A percentile compares a stretch with the other conserved stretches of the same genome.
Conservation (phyloP, 2,113 vertebrate species). For the Psammodynastes pulverulentus region DNA sequence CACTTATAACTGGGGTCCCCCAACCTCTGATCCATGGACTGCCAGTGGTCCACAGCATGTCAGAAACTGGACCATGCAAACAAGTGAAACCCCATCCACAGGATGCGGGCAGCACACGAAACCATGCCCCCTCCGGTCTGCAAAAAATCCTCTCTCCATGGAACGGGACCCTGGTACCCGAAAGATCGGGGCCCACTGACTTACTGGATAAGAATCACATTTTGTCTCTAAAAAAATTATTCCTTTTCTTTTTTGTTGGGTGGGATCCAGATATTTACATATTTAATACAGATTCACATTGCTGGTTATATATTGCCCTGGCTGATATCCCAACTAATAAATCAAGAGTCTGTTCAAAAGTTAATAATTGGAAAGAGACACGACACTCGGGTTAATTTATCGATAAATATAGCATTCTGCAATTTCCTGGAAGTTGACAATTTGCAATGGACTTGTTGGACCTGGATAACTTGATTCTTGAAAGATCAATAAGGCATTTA, state of each 20-base stretch:
- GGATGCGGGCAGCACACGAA: too few relatives aligned
- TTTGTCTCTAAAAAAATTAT: background rate
- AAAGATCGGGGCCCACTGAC: background rate
- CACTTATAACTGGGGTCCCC: too few relatives aligned
- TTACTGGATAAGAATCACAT: constrained; percentile 2
- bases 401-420: constrained; percentile 17
- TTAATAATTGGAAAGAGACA: background rate
- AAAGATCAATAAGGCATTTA: background rate
- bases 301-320: constrained; percentile 16
- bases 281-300: background rate
- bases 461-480: constrained; percentile 14
- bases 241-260: constrained; percentile 10
- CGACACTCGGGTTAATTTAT: constrained; percentile 23
- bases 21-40: too few relatives aligned
- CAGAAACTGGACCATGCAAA: too few relatives aligned
- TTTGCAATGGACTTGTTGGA: constrained; percentile 20
- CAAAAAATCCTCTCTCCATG: too few relatives aligned
- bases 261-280: constrained; percentile 8
- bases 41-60: too few relatives aligned
- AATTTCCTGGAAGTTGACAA: background rate
- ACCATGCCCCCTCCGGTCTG: too few relatives aligned
- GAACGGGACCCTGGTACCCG: too few relatives aligned
- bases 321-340: background rate
- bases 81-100: too few relatives aligned
- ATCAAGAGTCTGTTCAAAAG: background rate